These are phyloP conservation scores for Agonopterix alstromeriana DNA, from an alignment of 2,888 invertebrate genomes.

Conservation along the genomic window DNA sequence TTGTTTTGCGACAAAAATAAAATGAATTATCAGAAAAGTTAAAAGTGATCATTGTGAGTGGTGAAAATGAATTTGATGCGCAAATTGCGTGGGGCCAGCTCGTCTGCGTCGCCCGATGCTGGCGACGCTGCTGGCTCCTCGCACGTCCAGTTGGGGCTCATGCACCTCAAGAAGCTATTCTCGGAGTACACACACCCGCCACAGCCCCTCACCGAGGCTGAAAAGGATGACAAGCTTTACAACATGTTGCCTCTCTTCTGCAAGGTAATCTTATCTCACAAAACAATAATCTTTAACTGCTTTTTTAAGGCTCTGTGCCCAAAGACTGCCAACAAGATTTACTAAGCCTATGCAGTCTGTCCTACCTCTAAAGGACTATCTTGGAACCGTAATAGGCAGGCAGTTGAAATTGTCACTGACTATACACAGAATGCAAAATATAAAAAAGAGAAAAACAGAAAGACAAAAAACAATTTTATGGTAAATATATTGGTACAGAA, in stretches of 20 bases:
- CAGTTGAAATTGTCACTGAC: too few species aligned
- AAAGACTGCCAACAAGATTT: too few species aligned
- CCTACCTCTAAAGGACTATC: too few species aligned
- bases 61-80: conserved; percentile 92
- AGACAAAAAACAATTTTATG: too few species aligned
- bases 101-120: conserved; percentile 70
- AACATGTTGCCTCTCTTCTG: conserved; percentile 99
- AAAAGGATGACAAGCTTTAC: conserved; percentile 95
- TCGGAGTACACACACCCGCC: conserved; percentile 95
- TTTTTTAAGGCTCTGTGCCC: too few species aligned
- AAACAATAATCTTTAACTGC: neutral
- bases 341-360: too few species aligned
- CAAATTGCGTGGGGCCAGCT: conserved; percentile 83
- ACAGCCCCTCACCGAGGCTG: conserved; percentile 85
- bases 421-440: too few species aligned
- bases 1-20: too few species aligned
- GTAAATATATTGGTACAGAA: too few species aligned
- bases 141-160: conserved; percentile 93
- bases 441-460: too few species aligned
- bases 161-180: conserved; percentile 97
- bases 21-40: too few species aligned
- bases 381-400: too few species aligned
- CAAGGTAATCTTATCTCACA: conserved; percentile 80
- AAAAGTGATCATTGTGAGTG: neutral
- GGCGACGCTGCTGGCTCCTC: conserved; percentile 76